phyloP scores from a whole-genome alignment of 2,888 invertebrate species.

The Eremobia ochroleuca region DNA sequence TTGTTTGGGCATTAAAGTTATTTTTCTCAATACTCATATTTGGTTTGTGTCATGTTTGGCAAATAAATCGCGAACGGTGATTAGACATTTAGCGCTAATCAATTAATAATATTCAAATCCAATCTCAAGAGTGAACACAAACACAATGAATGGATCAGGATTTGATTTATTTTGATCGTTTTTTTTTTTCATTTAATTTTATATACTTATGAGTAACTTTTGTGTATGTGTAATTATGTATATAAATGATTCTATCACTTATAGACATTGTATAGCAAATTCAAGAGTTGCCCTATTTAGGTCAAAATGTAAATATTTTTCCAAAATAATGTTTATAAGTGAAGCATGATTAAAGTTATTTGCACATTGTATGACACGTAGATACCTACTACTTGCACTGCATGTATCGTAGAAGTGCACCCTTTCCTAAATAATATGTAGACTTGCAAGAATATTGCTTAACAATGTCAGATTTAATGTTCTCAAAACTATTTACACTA shows the following conservation, averaged over 20 bases:
- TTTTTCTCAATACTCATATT: no score
- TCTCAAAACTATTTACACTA: conserved; percentile 56
- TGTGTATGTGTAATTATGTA: conserved; percentile 52
- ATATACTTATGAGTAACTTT: conserved; percentile 21
- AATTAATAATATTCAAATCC: conserved; percentile 34
- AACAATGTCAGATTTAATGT: conserved; percentile 56
- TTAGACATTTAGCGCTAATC: conserved; percentile 46
- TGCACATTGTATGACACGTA: conserved; percentile 81
- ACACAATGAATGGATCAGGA: not conserved
- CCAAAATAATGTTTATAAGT: conserved; percentile 60
- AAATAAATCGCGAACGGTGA: no score
- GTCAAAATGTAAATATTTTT: conserved; percentile 37
- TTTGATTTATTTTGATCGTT: conserved; percentile 25
- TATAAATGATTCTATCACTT: conserved; percentile 49
- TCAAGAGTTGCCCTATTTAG: not conserved
- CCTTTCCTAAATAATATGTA: conserved; percentile 67
- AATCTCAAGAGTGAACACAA: conserved; percentile 11
- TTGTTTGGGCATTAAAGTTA: no score
- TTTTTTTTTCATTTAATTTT: conserved; percentile 30
- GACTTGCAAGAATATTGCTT: conserved; percentile 62
- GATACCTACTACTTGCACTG: conserved; percentile 78
- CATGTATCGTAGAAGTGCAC: conserved; percentile 80
- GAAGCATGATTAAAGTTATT: conserved; percentile 73
- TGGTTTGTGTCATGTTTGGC: no score
- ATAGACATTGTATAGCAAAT: conserved; percentile 36